phyloP scores from a whole-genome alignment of 2,888 invertebrate species.

The Thereva nobilitata region DNA sequence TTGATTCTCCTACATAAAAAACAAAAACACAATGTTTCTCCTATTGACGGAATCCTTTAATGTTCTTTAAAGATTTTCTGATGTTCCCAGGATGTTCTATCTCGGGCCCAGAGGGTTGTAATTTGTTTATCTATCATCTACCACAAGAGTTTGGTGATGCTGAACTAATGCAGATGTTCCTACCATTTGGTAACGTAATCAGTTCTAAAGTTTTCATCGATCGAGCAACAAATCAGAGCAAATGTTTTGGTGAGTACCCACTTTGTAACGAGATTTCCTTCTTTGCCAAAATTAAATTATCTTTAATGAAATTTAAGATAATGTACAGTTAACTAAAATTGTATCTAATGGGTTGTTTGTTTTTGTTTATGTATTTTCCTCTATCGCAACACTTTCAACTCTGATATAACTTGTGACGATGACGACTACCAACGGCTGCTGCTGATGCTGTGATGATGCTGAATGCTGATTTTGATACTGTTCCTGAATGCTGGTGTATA shows the following conservation, averaged over 20 bases:
- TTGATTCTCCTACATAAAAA: constrained; percentile 11
- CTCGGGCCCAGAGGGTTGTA: constrained; percentile 99
- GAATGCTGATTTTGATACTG: neutral
- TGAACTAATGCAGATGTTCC: constrained; percentile 99
- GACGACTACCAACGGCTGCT: too few relatives aligned
- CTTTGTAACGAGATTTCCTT: constrained; percentile 25
- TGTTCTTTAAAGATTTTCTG: constrained; percentile 71
- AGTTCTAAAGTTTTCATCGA: constrained; percentile 99
- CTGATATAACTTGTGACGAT: too few relatives aligned
- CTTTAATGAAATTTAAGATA: constrained; percentile 27
- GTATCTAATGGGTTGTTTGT: constrained; percentile 4
- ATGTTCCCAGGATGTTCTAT: constrained; percentile 89
- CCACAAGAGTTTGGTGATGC: constrained; percentile 99
- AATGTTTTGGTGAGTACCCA: constrained; percentile 92
- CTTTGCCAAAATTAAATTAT: constrained; percentile 17
- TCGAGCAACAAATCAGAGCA: constrained; percentile 99
- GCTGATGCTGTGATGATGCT: too few relatives aligned
- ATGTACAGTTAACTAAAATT: constrained; percentile 19
- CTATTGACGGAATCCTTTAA: constrained; percentile 46
- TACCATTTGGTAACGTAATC: constrained; percentile 99
- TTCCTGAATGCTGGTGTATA: constrained; percentile 57
- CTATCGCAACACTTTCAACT: too few relatives aligned
- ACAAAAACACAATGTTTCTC: constrained; percentile 31
- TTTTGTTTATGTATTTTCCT: neutral
- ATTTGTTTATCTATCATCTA: constrained; percentile 99